phyloP scores from a whole-genome alignment of 2,113 vertebrate genomes.

The Prochilodus magdalenae region DNA sequence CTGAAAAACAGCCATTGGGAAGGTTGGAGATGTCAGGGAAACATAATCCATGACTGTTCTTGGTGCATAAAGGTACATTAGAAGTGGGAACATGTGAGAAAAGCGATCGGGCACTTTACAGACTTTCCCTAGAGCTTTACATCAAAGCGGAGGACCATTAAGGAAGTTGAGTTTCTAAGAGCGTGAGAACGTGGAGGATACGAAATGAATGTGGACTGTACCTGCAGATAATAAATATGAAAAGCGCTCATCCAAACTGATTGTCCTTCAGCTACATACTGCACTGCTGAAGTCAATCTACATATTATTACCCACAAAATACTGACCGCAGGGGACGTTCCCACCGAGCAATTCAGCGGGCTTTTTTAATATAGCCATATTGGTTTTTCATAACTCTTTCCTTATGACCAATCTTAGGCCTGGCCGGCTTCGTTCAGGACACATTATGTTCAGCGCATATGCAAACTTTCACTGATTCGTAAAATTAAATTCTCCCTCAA shows the following conservation, averaged over 20 bases:
- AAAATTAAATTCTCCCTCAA: slow-evolving; percentile 1
- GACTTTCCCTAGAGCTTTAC: neutral
- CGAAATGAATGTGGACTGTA: neutral
- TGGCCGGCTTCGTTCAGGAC: neutral
- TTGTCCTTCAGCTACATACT: neutral
- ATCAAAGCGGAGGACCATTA: neutral
- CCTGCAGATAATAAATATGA: neutral
- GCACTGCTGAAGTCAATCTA: neutral
- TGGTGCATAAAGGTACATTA: too few relatives aligned
- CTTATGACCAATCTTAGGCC: neutral
- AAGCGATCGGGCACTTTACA: too few relatives aligned
- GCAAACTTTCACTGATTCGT: slow-evolving; percentile 8
- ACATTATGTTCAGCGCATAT: neutral
- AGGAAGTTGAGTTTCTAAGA: neutral
- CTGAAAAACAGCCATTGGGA: too few relatives aligned
- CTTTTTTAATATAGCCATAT: neutral
- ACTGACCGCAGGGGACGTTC: neutral
- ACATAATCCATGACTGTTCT: too few relatives aligned
- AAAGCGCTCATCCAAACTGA: neutral
- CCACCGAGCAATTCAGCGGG: neutral
- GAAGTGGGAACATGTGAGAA: too few relatives aligned
- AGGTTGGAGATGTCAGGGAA: too few relatives aligned
- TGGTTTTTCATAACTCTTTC: too few relatives aligned
- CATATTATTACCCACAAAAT: neutral
- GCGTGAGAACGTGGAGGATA: neutral